A percentile compares a stretch with the other conserved stretches of the same genome.
Conservation (phyloP, 2,797 vertebrate species). For the Nannoperca australis region DNA sequence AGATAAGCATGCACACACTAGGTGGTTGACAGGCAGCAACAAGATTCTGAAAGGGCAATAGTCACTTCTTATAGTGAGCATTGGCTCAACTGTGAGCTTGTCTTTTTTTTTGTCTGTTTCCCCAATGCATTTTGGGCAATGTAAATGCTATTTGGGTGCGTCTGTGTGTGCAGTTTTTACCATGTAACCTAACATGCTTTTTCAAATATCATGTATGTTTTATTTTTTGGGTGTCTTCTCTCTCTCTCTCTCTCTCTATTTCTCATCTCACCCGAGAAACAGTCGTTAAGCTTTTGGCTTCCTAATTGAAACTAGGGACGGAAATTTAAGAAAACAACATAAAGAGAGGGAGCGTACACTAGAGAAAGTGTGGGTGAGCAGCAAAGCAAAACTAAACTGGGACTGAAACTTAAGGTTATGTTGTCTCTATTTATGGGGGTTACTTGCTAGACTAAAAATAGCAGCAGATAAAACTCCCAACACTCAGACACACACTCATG, state of each 20-base stretch:
- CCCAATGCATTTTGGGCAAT: background rate
- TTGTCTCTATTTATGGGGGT: slow-evolving; percentile 19
- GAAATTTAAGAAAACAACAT: slow-evolving; percentile 51
- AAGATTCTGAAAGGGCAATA: background rate
- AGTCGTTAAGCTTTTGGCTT: slow-evolving; percentile 11
- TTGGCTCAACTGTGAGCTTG: background rate
- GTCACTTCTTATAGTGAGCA: background rate
- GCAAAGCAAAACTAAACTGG: slow-evolving; percentile 28
- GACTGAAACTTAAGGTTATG: slow-evolving; percentile 31
- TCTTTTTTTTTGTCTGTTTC: slow-evolving; percentile 4
- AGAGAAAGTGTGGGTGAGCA: slow-evolving; percentile 55
- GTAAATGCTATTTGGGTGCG: background rate
- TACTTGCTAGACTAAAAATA: slow-evolving; percentile 37
- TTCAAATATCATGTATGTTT: slow-evolving; percentile 1
- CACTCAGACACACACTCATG: background rate
- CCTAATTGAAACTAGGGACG: slow-evolving; percentile 40
- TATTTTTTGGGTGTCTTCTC: background rate
- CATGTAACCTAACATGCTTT: background rate
- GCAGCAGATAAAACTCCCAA: slow-evolving; percentile 6
- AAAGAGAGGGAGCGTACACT: background rate
- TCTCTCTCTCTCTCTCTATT: background rate
- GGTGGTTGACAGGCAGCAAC: background rate
- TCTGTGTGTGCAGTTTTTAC: background rate
- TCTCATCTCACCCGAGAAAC: slow-evolving; percentile 17
- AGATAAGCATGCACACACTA: no score